These are phyloP conservation scores for Nibea albiflora DNA, from an alignment of 2,113 vertebrate genomes.

Conservation along the genomic window DNA sequence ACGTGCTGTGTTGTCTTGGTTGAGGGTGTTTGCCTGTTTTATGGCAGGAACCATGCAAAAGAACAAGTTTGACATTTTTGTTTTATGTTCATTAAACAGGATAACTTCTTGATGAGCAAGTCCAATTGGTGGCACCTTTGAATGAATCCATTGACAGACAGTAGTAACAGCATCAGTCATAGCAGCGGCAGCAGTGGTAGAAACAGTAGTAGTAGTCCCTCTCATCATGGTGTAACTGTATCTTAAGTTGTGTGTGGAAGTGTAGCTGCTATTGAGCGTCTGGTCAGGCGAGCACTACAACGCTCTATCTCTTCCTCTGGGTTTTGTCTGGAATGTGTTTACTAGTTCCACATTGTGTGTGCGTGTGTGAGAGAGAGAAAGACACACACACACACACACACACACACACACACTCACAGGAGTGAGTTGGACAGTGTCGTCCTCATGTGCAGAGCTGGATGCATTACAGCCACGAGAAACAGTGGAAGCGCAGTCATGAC, in stretches of 20 bases:
- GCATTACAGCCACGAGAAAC: slow-evolving; percentile 38
- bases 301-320: slow-evolving; percentile 63
- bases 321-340: slow-evolving; percentile 78
- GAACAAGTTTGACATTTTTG: not conserved
- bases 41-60: not conserved
- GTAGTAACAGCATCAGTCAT: not conserved
- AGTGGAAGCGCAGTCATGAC: slow-evolving; percentile 23
- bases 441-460: slow-evolving; percentile 55
- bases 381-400: not conserved
- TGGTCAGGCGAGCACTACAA: slow-evolving; percentile 42
- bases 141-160: not conserved
- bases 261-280: slow-evolving; percentile 31
- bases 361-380: not conserved
- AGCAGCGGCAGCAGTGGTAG: slow-evolving; percentile 1
- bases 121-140: slow-evolving; percentile 1
- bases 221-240: slow-evolving; percentile 48
- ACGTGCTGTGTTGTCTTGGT: slow-evolving; percentile 2
- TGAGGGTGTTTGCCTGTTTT: slow-evolving; percentile 16
- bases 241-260: slow-evolving; percentile 53
- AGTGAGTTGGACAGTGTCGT: slow-evolving; percentile 47
- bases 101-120: not conserved
- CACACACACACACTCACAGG: slow-evolving; percentile 18
- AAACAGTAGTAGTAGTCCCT: slow-evolving; percentile 17
- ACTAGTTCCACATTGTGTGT: slow-evolving; percentile 49
- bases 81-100: too few species aligned